phyloP scores from a whole-genome alignment of 2,797 vertebrate species.

The Phyllotis vaccarum region DNA sequence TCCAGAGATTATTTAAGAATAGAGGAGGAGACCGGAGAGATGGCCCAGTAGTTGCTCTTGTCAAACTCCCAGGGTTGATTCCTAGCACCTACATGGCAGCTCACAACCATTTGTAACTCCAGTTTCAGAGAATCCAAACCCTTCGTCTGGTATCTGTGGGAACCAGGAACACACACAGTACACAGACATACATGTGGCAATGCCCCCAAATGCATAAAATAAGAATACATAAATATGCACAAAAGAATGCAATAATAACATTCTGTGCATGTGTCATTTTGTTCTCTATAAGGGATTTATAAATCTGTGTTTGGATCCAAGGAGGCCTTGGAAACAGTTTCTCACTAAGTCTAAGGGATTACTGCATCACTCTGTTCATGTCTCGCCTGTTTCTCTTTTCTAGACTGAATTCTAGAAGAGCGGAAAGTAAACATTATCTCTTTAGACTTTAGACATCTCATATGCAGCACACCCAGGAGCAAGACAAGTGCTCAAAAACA shows the following conservation, averaged over 20 bases:
- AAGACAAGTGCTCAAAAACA: not conserved
- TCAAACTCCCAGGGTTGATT: not conserved
- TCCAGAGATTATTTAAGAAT: not conserved
- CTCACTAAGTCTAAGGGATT: not conserved
- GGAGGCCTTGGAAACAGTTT: not conserved
- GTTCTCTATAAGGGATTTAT: not conserved
- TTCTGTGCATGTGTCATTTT: not conserved
- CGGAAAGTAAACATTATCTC: not conserved
- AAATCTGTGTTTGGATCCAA: not conserved
- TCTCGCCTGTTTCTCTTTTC: not conserved
- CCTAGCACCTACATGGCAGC: no score
- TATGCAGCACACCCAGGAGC: not conserved
- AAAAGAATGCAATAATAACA: not conserved
- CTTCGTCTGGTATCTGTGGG: not conserved
- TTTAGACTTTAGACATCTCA: not conserved
- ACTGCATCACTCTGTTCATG: not conserved
- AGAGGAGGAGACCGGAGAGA: not conserved
- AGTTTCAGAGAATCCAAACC: not conserved
- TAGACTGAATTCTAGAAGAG: not conserved
- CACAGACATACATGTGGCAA: not conserved
- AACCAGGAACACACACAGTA: not conserved
- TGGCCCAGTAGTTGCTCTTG: not conserved
- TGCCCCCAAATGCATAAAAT: not conserved
- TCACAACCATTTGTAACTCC: not conserved
- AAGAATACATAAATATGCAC: not conserved